A percentile compares a stretch with the other conserved stretches of the same genome.
Evolutionary conservation across 2,888 invertebrate species (phyloP).

Genomic region (Tipula lateralis): DNA sequence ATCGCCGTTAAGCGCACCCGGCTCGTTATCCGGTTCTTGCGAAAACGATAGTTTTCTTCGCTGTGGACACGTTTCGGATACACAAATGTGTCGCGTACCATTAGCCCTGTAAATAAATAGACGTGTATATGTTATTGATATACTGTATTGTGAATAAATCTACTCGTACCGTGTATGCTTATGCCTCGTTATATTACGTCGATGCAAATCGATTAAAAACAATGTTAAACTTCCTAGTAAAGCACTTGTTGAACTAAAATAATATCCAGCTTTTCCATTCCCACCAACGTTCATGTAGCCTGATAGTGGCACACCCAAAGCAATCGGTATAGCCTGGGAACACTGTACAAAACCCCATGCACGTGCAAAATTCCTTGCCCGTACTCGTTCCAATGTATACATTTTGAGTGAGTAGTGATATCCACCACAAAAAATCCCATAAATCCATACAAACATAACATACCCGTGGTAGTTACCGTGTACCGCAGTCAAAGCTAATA

Average conservation of each 20-base stretch:
- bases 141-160: too few relatives aligned
- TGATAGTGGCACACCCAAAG: constrained; percentile 70
- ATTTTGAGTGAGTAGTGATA: constrained; percentile 85
- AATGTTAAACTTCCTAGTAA: constrained; percentile 70
- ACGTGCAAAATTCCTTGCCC: constrained; percentile 78
- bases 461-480: constrained; percentile 72
- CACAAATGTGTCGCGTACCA: constrained; percentile 55
- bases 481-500: constrained; percentile 70
- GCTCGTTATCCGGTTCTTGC: constrained; percentile 56
- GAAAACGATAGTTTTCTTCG: constrained; percentile 55
- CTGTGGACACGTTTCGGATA: constrained; percentile 55
- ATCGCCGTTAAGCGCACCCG: constrained; percentile 50
- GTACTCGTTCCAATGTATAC: constrained; percentile 82
- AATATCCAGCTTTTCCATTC: constrained; percentile 75
- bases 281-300: constrained; percentile 75
- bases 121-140: too few relatives aligned
- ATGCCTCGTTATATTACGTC: constrained; percentile 63
- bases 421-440: constrained; percentile 80
- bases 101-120: constrained; percentile 47
- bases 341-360: constrained; percentile 88
- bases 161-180: constrained; percentile 55
- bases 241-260: constrained; percentile 75
- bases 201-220: constrained; percentile 75
- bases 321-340: constrained; percentile 78
- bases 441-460: constrained; percentile 76